Evolutionary conservation across 2,888 invertebrate genomes (phyloP), one percentile per base, ranked within the genome.

Genomic region (Opisthograptis luteolata): DNA sequence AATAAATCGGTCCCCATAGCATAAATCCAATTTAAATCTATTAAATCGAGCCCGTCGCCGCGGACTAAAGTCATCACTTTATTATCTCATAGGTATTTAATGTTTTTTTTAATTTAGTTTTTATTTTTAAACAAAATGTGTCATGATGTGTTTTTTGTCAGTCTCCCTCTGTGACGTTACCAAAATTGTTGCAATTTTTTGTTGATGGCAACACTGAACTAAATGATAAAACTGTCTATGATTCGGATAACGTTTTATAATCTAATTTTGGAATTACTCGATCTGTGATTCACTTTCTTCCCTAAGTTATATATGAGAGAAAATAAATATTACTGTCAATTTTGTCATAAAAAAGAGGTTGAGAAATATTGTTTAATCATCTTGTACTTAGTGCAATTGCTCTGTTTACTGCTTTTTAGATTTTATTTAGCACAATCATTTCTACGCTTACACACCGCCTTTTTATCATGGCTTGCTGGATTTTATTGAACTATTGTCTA

Each of bases 31-130:
- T 73, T 76, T 84, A 81, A 79, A 74, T 75, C 72, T 55, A 48
- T 45, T 41, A 44, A 54, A 69, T 61, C 47, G 50, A 70, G 79
- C 72, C 79, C 80, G 74, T 69, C 55, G 60, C 54, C 60, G 68
- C 72, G 81, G 83, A 73, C 81, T 76, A 62, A 70, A 89, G 89
- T 89, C 89, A 88, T 87, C 85, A 84, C 73, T 85, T 82, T 89
- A 53, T 57, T 51, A 88, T 88, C 89, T 90, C 89, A 88, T 89
- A 89, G 89, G 87, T 89, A 87, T 87, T 87, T 87, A 88, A 87
- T 81, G 64, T 81, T 84, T 81, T 86, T 84, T 86, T 82, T 84
- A 36, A 73, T 62, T 62, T 83, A 85, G 81, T 76, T 75, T 44
- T 81, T 83, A 82, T 82, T 81, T 77, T 81, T 80, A 71, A 78